Percentiles rank a stretch among this genome's conserved stretches.
These are phyloP conservation scores for Boloria euphrosyne DNA, from an alignment of 2,888 invertebrate genomes.

Conservation along the genomic window DNA sequence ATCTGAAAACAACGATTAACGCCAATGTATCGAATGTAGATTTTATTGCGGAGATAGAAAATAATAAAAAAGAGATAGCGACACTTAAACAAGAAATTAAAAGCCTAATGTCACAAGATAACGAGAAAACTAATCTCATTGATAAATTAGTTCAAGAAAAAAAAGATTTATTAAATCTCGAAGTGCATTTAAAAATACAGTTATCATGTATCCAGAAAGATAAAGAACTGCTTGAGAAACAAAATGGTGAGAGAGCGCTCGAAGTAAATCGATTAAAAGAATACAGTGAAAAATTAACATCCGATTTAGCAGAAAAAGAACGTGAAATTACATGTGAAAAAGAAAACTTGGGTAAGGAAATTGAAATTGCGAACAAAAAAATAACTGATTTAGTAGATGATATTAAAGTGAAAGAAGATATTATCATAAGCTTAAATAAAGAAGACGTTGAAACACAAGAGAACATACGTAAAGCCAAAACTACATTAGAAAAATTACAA, in stretches of 20 bases:
- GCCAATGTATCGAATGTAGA: slow-evolving; percentile 31
- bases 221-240: slow-evolving; percentile 26
- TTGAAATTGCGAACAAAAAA: slow-evolving; percentile 44
- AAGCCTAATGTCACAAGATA: slow-evolving; percentile 47
- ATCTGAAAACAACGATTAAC: slow-evolving; percentile 49
- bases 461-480: slow-evolving; percentile 50
- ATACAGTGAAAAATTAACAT: slow-evolving; percentile 45
- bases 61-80: slow-evolving; percentile 51
- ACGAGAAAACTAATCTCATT: slow-evolving; percentile 49
- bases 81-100: slow-evolving; percentile 47
- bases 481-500: slow-evolving; percentile 48
- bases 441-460: slow-evolving; percentile 46
- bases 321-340: slow-evolving; percentile 44
- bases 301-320: slow-evolving; percentile 44
- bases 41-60: slow-evolving; percentile 46
- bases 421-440: slow-evolving; percentile 49
- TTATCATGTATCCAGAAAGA: slow-evolving; percentile 37
- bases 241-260: slow-evolving; percentile 40
- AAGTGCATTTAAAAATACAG: slow-evolving; percentile 48
- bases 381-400: slow-evolving; percentile 48
- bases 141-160: slow-evolving; percentile 51
- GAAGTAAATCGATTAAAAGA: slow-evolving; percentile 48
- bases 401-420: slow-evolving; percentile 48
- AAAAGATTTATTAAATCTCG: slow-evolving; percentile 40
- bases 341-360: slow-evolving; percentile 44